Evolutionary conservation across 2,888 invertebrate species (phyloP).

Genomic region (Sericinus montela): DNA sequence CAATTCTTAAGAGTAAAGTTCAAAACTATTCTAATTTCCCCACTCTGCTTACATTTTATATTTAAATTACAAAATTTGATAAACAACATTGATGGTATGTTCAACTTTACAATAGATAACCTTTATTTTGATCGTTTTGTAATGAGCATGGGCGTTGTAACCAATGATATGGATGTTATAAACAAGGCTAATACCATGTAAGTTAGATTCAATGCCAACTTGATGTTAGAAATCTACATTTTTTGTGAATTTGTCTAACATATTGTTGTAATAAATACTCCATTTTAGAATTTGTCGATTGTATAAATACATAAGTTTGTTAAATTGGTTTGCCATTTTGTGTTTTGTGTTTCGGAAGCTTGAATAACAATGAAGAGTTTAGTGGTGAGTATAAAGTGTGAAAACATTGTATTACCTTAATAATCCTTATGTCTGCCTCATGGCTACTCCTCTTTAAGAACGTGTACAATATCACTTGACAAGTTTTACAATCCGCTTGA

Average conservation of each 20-base stretch:
- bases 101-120: not conserved
- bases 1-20: no score
- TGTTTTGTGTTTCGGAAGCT: slow-evolving; percentile 39
- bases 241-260: slow-evolving; percentile 51
- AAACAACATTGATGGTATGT: no score
- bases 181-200: slow-evolving; percentile 46
- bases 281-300: slow-evolving; percentile 57
- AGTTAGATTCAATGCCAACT: slow-evolving; percentile 51
- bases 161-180: slow-evolving; percentile 44
- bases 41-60: no score
- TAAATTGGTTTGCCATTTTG: slow-evolving; percentile 49
- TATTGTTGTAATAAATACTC: slow-evolving; percentile 65
- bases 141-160: slow-evolving; percentile 40
- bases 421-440: no score
- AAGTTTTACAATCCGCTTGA: no score
- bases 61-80: no score
- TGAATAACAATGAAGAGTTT: slow-evolving; percentile 54
- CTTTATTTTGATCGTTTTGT: slow-evolving; percentile 18
- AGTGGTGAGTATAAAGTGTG: slow-evolving; percentile 50
- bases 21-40: no score
- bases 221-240: slow-evolving; percentile 69
- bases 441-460: no score
- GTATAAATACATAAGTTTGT: slow-evolving; percentile 62
- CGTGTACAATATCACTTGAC: no score
- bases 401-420: no score